Percentiles rank a stretch among this genome's conserved stretches.
Conservation (phyloP, 2,888 invertebrate genomes). For the Sisyra nigra region DNA sequence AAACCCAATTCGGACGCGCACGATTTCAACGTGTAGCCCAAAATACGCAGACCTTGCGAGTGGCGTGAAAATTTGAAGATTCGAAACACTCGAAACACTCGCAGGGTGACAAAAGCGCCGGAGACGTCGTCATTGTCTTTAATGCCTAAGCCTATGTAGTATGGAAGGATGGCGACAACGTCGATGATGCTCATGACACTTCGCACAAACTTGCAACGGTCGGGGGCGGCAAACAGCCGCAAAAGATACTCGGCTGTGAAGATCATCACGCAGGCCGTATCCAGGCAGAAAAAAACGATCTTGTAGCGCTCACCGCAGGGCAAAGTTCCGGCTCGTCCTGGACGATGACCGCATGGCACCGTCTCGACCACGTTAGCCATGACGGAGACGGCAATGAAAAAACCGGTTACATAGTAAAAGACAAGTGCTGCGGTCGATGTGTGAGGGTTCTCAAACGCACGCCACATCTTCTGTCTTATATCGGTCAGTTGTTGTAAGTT, state of each 20-base stretch:
- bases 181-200: constrained; percentile 99
- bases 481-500: constrained; percentile 76
- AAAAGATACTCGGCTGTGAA: constrained; percentile 97
- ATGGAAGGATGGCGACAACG: constrained; percentile 97
- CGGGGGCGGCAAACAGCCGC: constrained; percentile 94
- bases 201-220: constrained; percentile 91
- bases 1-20: constrained; percentile 99
- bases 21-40: constrained; percentile 97
- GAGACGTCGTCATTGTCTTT: constrained; percentile 98
- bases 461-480: constrained; percentile 93
- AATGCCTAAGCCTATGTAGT: constrained; percentile 95
- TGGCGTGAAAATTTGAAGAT: constrained; percentile 99
- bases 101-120: constrained; percentile 95
- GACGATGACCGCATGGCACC: constrained; percentile 79
- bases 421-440: constrained; percentile 98
- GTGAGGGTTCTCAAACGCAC: constrained; percentile 99
- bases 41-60: constrained; percentile 94
- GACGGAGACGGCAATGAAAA: constrained; percentile 98
- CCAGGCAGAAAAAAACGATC: constrained; percentile 96
- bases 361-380: constrained; percentile 99
- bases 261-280: constrained; percentile 99
- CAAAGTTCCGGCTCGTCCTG: constrained; percentile 71
- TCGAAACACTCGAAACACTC: constrained; percentile 98
- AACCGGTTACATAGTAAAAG: constrained; percentile 99
- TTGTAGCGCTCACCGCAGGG: constrained; percentile 97